Percentiles rank a stretch among this genome's conserved stretches.
These are phyloP conservation scores for Andinoacara biseriatus DNA, from an alignment of 2,113 vertebrate species.

Conservation along the genomic window DNA sequence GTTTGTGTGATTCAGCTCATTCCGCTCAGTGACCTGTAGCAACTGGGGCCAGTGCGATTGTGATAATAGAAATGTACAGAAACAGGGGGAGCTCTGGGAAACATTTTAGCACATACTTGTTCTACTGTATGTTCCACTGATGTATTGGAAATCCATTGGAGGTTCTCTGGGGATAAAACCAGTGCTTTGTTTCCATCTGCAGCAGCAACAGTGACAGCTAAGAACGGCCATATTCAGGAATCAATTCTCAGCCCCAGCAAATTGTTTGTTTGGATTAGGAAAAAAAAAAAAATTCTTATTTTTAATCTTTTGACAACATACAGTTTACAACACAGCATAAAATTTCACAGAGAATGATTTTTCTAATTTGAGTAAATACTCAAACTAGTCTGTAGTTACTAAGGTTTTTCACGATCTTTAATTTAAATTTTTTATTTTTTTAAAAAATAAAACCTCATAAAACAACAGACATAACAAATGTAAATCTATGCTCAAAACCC, in stretches of 20 bases:
- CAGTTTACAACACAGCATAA: not conserved
- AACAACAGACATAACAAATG: not conserved
- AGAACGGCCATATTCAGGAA: not conserved
- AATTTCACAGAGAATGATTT: not conserved
- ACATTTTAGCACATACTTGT: not conserved
- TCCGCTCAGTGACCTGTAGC: constrained; percentile 13
- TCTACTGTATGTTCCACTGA: constrained; percentile 8
- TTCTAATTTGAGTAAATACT: not conserved
- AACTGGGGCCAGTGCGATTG: not conserved
- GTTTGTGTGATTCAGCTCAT: constrained; percentile 28
- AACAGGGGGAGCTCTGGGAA: not conserved
- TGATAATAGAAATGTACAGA: not conserved
- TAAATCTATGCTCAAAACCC: not conserved
- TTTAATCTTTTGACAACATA: not conserved
- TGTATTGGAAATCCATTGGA: not conserved
- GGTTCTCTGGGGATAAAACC: not conserved
- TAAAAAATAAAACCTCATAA: not conserved
- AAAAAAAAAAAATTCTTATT: not conserved
- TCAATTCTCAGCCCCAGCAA: not conserved
- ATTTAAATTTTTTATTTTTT: too few relatives aligned
- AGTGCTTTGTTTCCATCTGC: constrained; percentile 12
- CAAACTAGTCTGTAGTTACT: not conserved
- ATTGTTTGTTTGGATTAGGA: not conserved
- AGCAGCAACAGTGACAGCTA: not conserved
- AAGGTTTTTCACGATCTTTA: not conserved